Conservation (phyloP, 2,113 vertebrate genomes). For the Indri indri region DNA sequence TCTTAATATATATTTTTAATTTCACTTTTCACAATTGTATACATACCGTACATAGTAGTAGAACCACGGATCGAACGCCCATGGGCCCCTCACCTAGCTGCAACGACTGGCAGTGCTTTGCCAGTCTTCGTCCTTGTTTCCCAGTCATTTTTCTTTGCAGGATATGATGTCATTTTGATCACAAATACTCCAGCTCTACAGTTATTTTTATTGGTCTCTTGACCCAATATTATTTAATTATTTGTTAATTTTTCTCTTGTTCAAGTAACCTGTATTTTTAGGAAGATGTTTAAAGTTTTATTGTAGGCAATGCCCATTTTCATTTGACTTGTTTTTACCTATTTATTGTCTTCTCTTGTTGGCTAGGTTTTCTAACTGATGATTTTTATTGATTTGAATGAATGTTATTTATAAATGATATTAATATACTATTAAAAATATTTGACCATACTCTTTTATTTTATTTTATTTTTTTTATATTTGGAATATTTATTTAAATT, state of each 20-base stretch:
- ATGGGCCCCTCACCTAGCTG: fast-evolving
- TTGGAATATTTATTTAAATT: too few relatives aligned
- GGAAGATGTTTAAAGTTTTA: not conserved
- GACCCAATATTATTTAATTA: not conserved
- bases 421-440: not conserved
- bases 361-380: not conserved
- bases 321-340: not conserved
- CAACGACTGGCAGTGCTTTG: not conserved
- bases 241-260: conserved; percentile 7
- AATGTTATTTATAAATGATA: not conserved
- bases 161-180: not conserved
- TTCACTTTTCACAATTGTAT: not conserved
- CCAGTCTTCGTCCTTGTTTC: not conserved
- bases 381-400: not conserved
- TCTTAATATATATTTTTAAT: not conserved
- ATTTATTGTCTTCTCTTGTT: not conserved
- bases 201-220: not conserved
- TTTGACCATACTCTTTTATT: too few relatives aligned
- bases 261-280: not conserved
- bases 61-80: not conserved
- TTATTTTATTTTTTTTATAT: too few relatives aligned
- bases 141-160: not conserved
- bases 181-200: not conserved
- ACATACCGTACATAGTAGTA: not conserved
- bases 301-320: not conserved